These are phyloP conservation scores for Galerucella pusilla DNA, from an alignment of 2,888 invertebrate genomes.

Conservation along the genomic window DNA sequence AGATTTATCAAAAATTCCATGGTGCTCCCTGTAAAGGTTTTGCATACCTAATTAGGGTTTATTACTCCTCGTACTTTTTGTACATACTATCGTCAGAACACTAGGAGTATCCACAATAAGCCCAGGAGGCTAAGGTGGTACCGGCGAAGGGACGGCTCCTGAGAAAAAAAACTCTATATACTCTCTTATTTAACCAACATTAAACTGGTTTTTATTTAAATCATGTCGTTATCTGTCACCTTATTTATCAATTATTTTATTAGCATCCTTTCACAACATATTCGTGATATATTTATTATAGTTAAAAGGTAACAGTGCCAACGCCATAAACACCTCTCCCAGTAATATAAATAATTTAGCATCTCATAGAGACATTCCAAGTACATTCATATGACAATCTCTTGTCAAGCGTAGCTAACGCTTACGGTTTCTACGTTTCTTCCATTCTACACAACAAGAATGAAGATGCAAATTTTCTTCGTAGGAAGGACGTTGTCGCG, in stretches of 20 bases:
- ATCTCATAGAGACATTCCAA: conserved; percentile 21
- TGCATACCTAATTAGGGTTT: too few relatives aligned
- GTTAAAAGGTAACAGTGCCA: neutral
- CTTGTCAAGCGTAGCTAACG: conserved; percentile 26
- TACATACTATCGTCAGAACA: too few relatives aligned
- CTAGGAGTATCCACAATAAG: too few relatives aligned
- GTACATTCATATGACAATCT: conserved; percentile 23
- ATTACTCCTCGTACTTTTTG: too few relatives aligned
- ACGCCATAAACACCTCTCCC: conserved; percentile 8
- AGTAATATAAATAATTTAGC: conserved; percentile 16
- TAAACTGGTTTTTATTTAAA: too few relatives aligned
- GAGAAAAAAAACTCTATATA: too few relatives aligned
- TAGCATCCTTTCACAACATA: neutral
- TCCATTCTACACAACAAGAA: conserved; percentile 7
- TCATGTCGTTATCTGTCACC: neutral
- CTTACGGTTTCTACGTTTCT: conserved; percentile 34
- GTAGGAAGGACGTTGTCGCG: conserved; percentile 35
- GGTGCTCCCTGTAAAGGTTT: too few relatives aligned
- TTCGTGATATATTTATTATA: conserved; percentile 1
- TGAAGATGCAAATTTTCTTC: conserved; percentile 33
- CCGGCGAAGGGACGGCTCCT: too few relatives aligned
- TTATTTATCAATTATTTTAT: neutral
- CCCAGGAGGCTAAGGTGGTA: too few relatives aligned
- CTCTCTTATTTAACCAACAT: too few relatives aligned
- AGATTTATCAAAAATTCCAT: too few relatives aligned